Evolutionary conservation across 2,888 invertebrate genomes (phyloP), one percentile per base, ranked within the genome.

Genomic region (Melanargia galathea): DNA sequence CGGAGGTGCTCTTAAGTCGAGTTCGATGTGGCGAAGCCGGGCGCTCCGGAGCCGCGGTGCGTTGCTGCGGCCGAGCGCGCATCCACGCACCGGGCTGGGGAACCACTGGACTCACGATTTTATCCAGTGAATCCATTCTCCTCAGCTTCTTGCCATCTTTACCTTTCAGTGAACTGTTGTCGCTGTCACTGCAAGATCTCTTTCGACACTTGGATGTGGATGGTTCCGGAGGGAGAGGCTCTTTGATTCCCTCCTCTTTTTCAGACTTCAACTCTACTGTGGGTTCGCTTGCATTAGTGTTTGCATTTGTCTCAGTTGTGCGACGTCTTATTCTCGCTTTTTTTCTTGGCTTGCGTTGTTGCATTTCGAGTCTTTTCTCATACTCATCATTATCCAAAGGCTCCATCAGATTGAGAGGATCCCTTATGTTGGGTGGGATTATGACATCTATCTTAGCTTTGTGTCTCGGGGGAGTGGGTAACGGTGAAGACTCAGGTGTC

Each of bases 401-500:
- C 76, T 95, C 95, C 78, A 95, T 93, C 63, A 99, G 90, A 87
- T 98, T 97, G 57, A 99, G 86, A 0, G 98, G 98, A 90, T 99
- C 98, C 75, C 95, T 93, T 56, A 97, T 97, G 81, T 98, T 97
- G 35, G 96, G 96, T 56, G 98, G 98, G 79, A 98, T 97, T 64
- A 97, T 95, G 2, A 97, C 97, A 89, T 97, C 97, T 70, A 98
- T 95, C 79, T 94, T 94, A 48, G 93, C 95, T 80, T 96, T 96
- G 67, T 95, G 93, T 66, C 95, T 92, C 58, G 94, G 94, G n/a
- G 96, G 96, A 43, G 95, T 96, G 60, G 97, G 95, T 78, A 97
- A 85, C 0, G 98, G 98, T 63, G 98, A 98, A 33, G 97, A 97
- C 77, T 97, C 96, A 59, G 98, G 98, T 16, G 98, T 98, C 0